Evolutionary conservation across 2,113 vertebrate species (phyloP).

Genomic region (Xiphorhynchus elegans): DNA sequence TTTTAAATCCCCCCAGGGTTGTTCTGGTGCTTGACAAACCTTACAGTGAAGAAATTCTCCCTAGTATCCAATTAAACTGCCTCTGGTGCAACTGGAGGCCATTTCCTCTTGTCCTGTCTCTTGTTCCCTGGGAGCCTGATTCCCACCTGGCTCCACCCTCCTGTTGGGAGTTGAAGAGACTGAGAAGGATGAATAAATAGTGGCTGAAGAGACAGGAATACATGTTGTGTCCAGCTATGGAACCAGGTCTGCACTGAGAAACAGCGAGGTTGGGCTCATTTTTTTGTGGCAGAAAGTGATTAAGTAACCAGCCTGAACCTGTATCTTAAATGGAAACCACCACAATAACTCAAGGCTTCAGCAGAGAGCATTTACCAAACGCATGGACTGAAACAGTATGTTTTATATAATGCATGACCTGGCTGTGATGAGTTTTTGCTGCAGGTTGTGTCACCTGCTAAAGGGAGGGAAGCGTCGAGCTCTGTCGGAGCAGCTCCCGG

Average conservation of each 20-base stretch:
- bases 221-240: not conserved
- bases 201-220: not conserved
- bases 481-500: rapidly evolving
- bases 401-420: not conserved
- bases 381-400: not conserved
- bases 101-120: not conserved
- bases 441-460: not conserved
- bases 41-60: not conserved
- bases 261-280: not conserved
- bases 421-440: not conserved
- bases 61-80: not conserved
- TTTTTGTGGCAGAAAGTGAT: not conserved
- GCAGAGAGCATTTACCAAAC: not conserved
- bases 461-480: not conserved
- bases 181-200: not conserved
- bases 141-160: not conserved
- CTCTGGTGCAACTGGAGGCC: not conserved
- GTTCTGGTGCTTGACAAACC: not conserved
- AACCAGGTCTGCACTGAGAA: not conserved
- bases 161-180: not conserved
- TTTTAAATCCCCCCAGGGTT: not conserved
- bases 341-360: not conserved
- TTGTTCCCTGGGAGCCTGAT: not conserved
- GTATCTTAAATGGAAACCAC: not conserved
- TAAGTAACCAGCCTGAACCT: not conserved